These are phyloP conservation scores for Thereva nobilitata DNA, from an alignment of 2,888 invertebrate genomes.

Conservation along the genomic window DNA sequence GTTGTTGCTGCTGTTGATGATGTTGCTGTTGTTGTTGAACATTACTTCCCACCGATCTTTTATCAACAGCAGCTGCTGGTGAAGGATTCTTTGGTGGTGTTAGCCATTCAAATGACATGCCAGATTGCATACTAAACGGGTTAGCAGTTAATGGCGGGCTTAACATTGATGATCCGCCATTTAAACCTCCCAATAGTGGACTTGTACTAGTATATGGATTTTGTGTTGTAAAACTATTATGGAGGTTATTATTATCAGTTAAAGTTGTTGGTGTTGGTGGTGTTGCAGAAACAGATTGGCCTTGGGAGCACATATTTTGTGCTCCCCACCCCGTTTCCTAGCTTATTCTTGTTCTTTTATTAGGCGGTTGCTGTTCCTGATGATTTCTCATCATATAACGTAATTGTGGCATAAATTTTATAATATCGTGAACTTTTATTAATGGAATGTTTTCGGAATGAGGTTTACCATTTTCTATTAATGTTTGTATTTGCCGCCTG, in stretches of 20 bases:
- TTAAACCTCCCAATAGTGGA: conserved; percentile 1
- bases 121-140: conserved; percentile 41
- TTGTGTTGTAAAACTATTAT: conserved; percentile 43
- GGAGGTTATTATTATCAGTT: conserved; percentile 39
- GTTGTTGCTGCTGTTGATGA: conserved; percentile 9
- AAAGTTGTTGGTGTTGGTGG: conserved; percentile 46
- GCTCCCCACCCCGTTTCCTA: conserved; percentile 60
- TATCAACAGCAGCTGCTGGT: conserved; percentile 13
- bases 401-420: conserved; percentile 84
- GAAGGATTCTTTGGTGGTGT: conserved; percentile 42
- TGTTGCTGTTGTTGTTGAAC: too few relatives aligned
- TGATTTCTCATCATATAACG: conserved; percentile 74
- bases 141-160: conserved; percentile 51
- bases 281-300: conserved; percentile 43
- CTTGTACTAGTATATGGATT: conserved; percentile 34
- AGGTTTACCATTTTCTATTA: conserved; percentile 76
- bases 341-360: conserved; percentile 57
- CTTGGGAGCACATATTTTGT: conserved; percentile 54
- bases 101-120: conserved; percentile 44
- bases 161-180: conserved; percentile 50
- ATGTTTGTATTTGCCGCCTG: conserved; percentile 75
- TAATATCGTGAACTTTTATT: conserved; percentile 81
- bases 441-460: conserved; percentile 75
- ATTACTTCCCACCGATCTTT: background rate
- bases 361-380: conserved; percentile 56